Evolutionary conservation across 2,797 vertebrate genomes (phyloP).

Genomic region (Chaenodraco wilsoni): DNA sequence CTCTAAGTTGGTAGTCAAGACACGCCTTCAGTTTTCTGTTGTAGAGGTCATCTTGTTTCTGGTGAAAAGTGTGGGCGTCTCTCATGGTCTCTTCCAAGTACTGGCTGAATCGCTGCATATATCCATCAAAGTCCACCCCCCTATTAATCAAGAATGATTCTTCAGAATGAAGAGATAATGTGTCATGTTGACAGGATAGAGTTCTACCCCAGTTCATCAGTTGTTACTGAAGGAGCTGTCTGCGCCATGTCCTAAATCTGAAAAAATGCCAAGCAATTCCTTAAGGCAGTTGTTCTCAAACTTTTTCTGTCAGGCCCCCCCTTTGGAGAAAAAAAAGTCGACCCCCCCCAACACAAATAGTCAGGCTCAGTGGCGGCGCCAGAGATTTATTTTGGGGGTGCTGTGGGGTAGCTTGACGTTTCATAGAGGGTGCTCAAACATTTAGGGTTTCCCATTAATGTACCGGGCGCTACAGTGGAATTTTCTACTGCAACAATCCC

Average conservation of each 20-base stretch:
- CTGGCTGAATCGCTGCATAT: slow-evolving; percentile 12
- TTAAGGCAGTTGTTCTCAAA: too few species aligned
- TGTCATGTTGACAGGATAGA: slow-evolving; percentile 39
- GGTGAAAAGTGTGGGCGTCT: slow-evolving; percentile 3
- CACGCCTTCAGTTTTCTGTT: not conserved
- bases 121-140: slow-evolving; percentile 60
- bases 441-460: too few species aligned
- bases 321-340: too few species aligned
- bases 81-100: slow-evolving; percentile 28
- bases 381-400: too few species aligned
- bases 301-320: too few species aligned
- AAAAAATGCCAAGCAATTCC: not conserved
- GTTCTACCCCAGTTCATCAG: not conserved
- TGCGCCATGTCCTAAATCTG: not conserved
- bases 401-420: too few species aligned
- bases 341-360: too few species aligned
- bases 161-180: slow-evolving; percentile 8
- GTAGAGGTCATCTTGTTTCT: slow-evolving; percentile 20
- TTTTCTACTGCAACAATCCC: too few species aligned
- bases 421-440: too few species aligned
- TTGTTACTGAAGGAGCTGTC: not conserved
- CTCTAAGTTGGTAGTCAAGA: not conserved
- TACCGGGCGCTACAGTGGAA: too few species aligned
- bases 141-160: slow-evolving; percentile 29
- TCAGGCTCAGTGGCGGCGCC: too few species aligned